Conservation (phyloP, 2,888 invertebrate species). For the Laothoe populi region DNA sequence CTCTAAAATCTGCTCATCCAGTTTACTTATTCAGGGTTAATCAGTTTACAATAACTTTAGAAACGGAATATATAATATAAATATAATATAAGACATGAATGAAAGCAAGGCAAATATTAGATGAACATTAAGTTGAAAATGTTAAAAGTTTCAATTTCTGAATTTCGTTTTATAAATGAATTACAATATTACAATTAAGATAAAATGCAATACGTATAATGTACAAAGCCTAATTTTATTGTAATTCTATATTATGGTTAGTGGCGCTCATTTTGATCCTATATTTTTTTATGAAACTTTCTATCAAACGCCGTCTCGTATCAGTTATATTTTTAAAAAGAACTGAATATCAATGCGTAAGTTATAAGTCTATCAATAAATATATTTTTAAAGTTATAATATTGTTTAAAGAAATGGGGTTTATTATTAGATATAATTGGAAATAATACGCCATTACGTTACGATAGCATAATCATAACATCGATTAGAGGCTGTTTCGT, state of each 20-base stretch:
- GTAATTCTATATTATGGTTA: neutral
- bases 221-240: conserved; percentile 40
- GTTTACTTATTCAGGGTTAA: neutral
- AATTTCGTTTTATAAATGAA: neutral
- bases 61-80: no score
- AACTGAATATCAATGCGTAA: neutral
- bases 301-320: neutral
- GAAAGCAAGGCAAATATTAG: no score
- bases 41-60: neutral
- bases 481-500: conserved; percentile 40
- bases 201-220: conserved; percentile 27
- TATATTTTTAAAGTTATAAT: neutral
- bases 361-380: neutral
- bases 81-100: no score
- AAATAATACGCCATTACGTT: neutral
- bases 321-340: neutral
- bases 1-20: neutral
- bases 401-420: no score
- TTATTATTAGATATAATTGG: neutral
- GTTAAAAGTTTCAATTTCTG: no score
- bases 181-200: neutral
- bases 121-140: no score
- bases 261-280: neutral
- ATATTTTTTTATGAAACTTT: neutral
- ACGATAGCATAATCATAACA: neutral